phyloP scores from a whole-genome alignment of 2,888 invertebrate genomes.

The Pandemis heparana region DNA sequence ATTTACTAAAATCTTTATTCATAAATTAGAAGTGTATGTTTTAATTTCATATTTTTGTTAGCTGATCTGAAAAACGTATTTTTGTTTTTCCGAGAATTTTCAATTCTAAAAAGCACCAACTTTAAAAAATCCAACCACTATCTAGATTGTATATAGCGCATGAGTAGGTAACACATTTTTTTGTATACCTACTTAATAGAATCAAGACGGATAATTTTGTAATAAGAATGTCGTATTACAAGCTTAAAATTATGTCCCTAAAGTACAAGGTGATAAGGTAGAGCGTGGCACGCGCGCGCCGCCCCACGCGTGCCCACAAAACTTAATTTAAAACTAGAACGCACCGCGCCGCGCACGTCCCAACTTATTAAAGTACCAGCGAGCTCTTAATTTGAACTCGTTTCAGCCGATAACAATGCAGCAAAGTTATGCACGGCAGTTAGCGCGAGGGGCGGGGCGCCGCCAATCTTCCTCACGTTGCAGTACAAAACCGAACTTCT shows the following conservation, averaged over 20 bases:
- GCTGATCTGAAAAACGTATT: no score
- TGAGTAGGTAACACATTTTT: no score
- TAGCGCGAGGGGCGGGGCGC: conserved; percentile 62
- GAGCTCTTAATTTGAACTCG: conserved; percentile 77
- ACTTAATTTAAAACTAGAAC: conserved; percentile 58
- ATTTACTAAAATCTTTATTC: neutral
- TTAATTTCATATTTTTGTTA: no score
- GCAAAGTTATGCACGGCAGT: conserved; percentile 69
- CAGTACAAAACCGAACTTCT: conserved; percentile 82
- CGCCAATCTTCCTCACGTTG: conserved; percentile 78
- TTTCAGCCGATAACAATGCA: conserved; percentile 76
- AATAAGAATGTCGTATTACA: no score
- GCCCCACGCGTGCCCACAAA: conserved; percentile 20
- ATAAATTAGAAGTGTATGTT: no score
- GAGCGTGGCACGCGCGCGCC: neutral
- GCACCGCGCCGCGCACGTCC: conserved; percentile 58
- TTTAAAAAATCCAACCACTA: no score
- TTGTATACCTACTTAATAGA: no score
- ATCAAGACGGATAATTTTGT: no score
- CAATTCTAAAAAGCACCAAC: no score
- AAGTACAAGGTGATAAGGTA: neutral
- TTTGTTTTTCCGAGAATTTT: no score
- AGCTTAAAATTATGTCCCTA: neutral
- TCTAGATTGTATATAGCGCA: no score
- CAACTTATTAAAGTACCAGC: conserved; percentile 63